phyloP scores from a whole-genome alignment of 2,888 invertebrate species.

The Dromius quadrimaculatus region DNA sequence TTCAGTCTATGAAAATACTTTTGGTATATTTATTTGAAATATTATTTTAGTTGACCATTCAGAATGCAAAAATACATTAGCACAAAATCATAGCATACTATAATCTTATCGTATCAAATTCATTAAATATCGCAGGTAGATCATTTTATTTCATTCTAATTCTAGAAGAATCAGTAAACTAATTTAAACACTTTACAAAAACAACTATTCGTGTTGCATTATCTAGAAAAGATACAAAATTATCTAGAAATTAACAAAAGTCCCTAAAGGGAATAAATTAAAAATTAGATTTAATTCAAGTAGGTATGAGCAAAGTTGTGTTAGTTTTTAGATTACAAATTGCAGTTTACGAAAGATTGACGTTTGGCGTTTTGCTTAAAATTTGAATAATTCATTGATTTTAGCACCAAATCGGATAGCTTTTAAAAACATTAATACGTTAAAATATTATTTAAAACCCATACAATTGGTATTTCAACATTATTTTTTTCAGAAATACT shows the following conservation, averaged over 20 bases:
- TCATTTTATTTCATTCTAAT: conserved; percentile 4
- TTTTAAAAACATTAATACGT: conserved; percentile 46
- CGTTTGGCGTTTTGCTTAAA: conserved; percentile 46
- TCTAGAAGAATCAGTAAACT: conserved; percentile 20
- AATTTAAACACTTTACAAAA: conserved; percentile 21
- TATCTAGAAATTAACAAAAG: neutral
- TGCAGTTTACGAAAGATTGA: conserved; percentile 43
- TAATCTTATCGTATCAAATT: conserved; percentile 26
- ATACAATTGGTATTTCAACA: conserved; percentile 33
- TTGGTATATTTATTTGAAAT: conserved; percentile 15
- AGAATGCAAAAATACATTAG: conserved; percentile 29
- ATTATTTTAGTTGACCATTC: too few relatives aligned
- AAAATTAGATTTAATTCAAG: neutral
- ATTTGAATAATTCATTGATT: conserved; percentile 40
- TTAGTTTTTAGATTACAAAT: conserved; percentile 16
- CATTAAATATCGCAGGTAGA: conserved; percentile 25
- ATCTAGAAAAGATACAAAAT: neutral
- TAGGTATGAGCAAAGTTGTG: too few relatives aligned
- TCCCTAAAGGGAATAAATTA: neutral
- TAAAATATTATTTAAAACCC: conserved; percentile 37
- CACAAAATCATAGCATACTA: conserved; percentile 5
- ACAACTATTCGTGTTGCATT: conserved; percentile 10
- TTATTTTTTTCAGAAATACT: conserved; percentile 14
- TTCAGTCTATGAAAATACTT: conserved; percentile 46
- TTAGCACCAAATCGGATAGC: conserved; percentile 51